Percentiles rank a stretch among this genome's conserved stretches.
These are phyloP conservation scores for Glareola pratincola DNA, from an alignment of 2,113 vertebrate genomes.

Conservation along the genomic window DNA sequence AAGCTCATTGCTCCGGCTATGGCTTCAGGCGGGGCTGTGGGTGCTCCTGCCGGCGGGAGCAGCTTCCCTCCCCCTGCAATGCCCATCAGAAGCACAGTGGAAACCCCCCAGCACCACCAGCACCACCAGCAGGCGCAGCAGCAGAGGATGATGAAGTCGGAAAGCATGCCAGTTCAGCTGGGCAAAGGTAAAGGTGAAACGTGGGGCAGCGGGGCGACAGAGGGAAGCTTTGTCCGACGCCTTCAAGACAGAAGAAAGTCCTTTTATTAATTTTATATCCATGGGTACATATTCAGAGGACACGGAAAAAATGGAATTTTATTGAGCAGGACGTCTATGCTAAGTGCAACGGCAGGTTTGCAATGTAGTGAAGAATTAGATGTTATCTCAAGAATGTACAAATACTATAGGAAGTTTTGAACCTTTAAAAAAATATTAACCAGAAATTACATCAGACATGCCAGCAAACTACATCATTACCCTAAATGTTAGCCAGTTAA, in stretches of 20 bases:
- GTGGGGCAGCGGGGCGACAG: accelerated
- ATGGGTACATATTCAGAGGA: not conserved
- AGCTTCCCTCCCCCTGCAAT: constrained; percentile 45
- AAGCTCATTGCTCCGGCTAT: constrained; percentile 92
- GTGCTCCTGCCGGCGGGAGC: constrained; percentile 36
- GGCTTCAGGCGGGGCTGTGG: constrained; percentile 61
- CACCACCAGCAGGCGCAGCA: constrained; percentile 66
- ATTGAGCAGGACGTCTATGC: not conserved
- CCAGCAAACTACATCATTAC: not conserved
- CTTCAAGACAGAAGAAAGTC: not conserved
- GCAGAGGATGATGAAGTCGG: constrained; percentile 91
- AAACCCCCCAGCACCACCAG: constrained; percentile 53
- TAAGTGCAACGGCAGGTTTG: not conserved
- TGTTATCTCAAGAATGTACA: not conserved
- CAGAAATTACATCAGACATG: not conserved
- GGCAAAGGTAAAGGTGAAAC: constrained; percentile 84
- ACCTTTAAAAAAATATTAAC: not conserved
- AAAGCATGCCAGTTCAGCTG: constrained; percentile 96
- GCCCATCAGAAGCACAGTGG: constrained; percentile 19
- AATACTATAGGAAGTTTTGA: not conserved
- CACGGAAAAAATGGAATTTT: not conserved
- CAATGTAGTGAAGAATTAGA: not conserved
- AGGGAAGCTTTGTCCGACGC: accelerated
- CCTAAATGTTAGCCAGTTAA: not conserved
- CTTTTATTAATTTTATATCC: not conserved